These are phyloP conservation scores for Drosophila navojoa DNA, from an alignment of 1,140 invertebrate species.

Conservation along the genomic window DNA sequence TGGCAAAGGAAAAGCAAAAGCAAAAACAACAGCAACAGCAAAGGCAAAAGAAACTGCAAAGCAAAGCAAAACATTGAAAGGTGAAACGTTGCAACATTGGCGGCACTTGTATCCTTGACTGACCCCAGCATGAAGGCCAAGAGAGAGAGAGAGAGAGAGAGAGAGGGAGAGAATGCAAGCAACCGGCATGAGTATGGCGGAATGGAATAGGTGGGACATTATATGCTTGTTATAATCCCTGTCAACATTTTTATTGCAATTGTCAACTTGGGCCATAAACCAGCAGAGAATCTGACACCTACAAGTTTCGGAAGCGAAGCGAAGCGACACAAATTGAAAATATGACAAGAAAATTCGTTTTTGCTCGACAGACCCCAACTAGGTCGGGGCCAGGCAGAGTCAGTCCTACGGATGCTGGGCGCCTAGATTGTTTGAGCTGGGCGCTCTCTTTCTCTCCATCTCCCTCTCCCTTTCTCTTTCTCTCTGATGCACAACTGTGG, in stretches of 20 bases:
- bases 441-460: too few relatives aligned
- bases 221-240: conserved; percentile 80
- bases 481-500: conserved; percentile 55
- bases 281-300: conserved; percentile 73
- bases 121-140: conserved; percentile 32
- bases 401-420: neutral
- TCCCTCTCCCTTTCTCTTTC: neutral
- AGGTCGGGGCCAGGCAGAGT: conserved; percentile 47
- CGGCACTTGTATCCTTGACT: conserved; percentile 54
- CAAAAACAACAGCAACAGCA: conserved; percentile 28
- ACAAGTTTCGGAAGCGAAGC: conserved; percentile 53
- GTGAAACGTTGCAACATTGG: conserved; percentile 61
- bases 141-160: too few relatives aligned
- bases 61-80: conserved; percentile 43
- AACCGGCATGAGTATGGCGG: neutral
- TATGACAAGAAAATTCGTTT: conserved; percentile 82
- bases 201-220: conserved; percentile 51
- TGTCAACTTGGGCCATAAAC: conserved; percentile 77
- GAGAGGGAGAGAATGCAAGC: neutral
- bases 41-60: neutral
- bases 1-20: conserved; percentile 47
- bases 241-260: conserved; percentile 81
- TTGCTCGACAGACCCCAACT: conserved; percentile 47
- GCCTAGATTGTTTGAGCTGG: neutral
- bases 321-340: conserved; percentile 79